Evolutionary conservation across 2,113 vertebrate genomes (phyloP).

Genomic region (Sclerurus mexicanus): DNA sequence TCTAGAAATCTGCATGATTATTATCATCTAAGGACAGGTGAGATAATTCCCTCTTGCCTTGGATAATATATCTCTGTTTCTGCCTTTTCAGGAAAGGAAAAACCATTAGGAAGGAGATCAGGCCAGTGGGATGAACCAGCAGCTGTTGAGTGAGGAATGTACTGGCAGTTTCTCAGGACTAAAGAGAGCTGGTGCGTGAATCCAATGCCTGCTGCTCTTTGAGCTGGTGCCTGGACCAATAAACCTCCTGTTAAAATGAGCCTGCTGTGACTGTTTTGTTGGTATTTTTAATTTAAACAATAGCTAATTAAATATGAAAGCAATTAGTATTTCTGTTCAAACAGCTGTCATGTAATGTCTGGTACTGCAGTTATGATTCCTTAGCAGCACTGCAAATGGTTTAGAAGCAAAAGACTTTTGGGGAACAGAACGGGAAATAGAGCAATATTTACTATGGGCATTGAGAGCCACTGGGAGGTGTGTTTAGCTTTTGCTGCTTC

Average conservation of each 20-base stretch:
- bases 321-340: constrained; percentile 68
- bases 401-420: constrained; percentile 30
- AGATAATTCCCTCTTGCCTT: background rate
- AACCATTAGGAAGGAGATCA: background rate
- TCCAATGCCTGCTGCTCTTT: constrained; percentile 32
- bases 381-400: constrained; percentile 31
- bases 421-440: background rate
- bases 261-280: constrained; percentile 64
- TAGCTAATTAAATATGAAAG: constrained; percentile 73
- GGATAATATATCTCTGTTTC: background rate
- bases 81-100: background rate
- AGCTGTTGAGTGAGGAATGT: constrained; percentile 2
- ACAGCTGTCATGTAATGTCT: constrained; percentile 67
- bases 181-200: background rate
- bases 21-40: background rate
- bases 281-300: constrained; percentile 70
- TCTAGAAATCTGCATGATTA: background rate
- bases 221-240: constrained; percentile 39
- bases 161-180: constrained; percentile 28
- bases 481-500: background rate
- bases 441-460: background rate
- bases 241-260: constrained; percentile 54
- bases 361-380: constrained; percentile 32
- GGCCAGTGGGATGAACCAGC: background rate
- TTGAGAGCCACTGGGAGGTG: background rate